Base-by-base conservation (phyloP, 1,140 invertebrate genomes). In the Drosophila setifemur region DNA sequence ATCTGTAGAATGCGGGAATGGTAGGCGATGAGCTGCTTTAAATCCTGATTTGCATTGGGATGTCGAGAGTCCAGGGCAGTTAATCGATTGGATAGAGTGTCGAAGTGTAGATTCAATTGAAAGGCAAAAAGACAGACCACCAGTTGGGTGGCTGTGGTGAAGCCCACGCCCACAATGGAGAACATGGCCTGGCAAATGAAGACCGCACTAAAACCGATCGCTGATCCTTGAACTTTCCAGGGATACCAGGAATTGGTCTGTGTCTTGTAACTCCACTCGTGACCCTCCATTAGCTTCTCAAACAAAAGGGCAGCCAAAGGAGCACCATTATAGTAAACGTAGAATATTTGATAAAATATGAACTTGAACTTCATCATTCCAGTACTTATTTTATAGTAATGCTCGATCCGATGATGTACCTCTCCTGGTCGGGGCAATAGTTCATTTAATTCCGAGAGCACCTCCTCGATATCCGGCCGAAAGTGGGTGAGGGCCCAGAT, bases 71-170 rank as follows among this genome's bases (percentile, higher is more conserved):
- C 75, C 2, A 89, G 40, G 0, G 1, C 1, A 0, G 29, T 12
- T 0, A 89, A 11, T 3, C 52, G 49, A 19, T 37, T 70, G n/a
- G 66, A 58, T 43, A 89, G 19, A 1, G 54, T 76, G 52, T 89
- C 87, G 7, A 85, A 89, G 57, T 89, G 87, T 37, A 89, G 19
- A 19, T 71, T 69, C 29, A 89, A 54, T 48, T 89, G 87, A 0
- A 71, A 77, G 4, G 57, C 43, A 42, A 85, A 89, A 4, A 89
- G 58, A 35, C 75, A 85, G 4, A 89, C 7, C 31, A 89, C 21
- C 12, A 74, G 69, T 23, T 16, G 14, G 16, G 2, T 23, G 2
- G 5, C 5, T 23, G 28, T n/a, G 2, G 12, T 18, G 3, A 8
- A 37, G 8, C 16, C 3, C 8, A 44, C 7, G 12, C 23, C 12